Percentiles rank a stretch among this genome's conserved stretches.
These are phyloP conservation scores for Patella ulyssiponensis DNA, from an alignment of 2,888 invertebrate species.

Conservation along the genomic window DNA sequence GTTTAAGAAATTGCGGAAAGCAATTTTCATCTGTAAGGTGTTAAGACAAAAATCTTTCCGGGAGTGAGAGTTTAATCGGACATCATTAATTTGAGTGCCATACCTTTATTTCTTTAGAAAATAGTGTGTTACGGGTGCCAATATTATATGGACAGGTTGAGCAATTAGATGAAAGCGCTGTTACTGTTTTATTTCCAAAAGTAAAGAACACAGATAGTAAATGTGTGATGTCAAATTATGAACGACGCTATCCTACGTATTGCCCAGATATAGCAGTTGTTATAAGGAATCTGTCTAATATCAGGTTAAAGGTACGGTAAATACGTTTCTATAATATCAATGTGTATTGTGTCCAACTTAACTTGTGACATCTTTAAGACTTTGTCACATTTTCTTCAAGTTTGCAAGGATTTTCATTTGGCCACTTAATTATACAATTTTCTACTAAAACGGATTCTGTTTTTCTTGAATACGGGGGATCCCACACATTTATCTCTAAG, in stretches of 20 bases:
- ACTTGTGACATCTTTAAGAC: too few relatives aligned
- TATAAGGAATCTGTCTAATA: constrained; percentile 66
- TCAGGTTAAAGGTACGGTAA: constrained; percentile 56
- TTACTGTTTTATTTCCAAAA: constrained; percentile 71
- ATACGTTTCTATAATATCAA: background rate
- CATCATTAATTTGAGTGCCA: too few relatives aligned
- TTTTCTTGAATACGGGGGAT: too few relatives aligned
- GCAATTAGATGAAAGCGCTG: constrained; percentile 73
- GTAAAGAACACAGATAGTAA: constrained; percentile 54
- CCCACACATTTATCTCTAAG: too few relatives aligned
- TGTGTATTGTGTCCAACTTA: background rate
- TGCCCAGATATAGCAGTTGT: constrained; percentile 73
- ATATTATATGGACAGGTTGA: constrained; percentile 75
- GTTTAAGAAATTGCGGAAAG: too few relatives aligned
- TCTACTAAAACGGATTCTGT: too few relatives aligned
- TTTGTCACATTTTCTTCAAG: too few relatives aligned
- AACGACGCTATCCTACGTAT: constrained; percentile 73
- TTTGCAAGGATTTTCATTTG: too few relatives aligned
- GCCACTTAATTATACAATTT: too few relatives aligned
- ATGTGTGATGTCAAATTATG: constrained; percentile 71
- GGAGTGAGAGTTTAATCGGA: background rate
- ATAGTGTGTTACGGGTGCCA: constrained; percentile 74
- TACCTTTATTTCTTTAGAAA: constrained; percentile 60
- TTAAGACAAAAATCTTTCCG: background rate
- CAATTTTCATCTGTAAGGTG: background rate